Evolutionary conservation across 2,888 invertebrate genomes (phyloP).

Genomic region (Sinotaia quadrata): DNA sequence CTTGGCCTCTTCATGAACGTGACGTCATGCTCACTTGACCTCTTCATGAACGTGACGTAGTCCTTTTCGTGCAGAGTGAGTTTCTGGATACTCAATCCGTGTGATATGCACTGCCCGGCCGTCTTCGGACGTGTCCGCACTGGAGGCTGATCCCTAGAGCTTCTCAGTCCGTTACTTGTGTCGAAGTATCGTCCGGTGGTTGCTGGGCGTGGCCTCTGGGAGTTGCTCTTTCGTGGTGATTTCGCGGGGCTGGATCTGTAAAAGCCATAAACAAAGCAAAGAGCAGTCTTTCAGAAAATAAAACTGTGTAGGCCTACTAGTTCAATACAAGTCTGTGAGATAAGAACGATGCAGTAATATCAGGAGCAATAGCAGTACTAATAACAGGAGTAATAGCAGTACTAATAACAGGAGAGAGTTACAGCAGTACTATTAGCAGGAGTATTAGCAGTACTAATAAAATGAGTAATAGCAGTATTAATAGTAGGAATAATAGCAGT

Average conservation of each 20-base stretch:
- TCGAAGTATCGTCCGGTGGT: constrained; percentile 34
- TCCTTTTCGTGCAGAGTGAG: constrained; percentile 23
- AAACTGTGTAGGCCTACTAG: too few relatives aligned
- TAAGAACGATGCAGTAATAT: too few relatives aligned
- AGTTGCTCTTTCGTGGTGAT: neutral
- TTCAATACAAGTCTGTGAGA: too few relatives aligned
- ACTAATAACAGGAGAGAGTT: too few relatives aligned
- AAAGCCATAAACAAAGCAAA: too few relatives aligned
- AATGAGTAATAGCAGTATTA: too few relatives aligned
- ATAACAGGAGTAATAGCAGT: too few relatives aligned
- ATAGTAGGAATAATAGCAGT: too few relatives aligned
- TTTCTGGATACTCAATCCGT: constrained; percentile 12
- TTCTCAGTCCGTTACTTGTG: constrained; percentile 31
- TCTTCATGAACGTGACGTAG: neutral
- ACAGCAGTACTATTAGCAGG: too few relatives aligned
- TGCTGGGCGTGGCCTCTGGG: constrained; percentile 18
- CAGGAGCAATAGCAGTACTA: too few relatives aligned
- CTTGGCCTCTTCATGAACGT: neutral
- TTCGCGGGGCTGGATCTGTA: neutral
- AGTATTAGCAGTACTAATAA: too few relatives aligned
- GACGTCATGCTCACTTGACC: neutral
- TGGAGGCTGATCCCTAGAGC: neutral
- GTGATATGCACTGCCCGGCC: neutral
- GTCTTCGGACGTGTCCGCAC: constrained; percentile 14
- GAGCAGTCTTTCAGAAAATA: too few relatives aligned